Conservation (phyloP, 2,888 invertebrate species). For the Lysandra coridon region DNA sequence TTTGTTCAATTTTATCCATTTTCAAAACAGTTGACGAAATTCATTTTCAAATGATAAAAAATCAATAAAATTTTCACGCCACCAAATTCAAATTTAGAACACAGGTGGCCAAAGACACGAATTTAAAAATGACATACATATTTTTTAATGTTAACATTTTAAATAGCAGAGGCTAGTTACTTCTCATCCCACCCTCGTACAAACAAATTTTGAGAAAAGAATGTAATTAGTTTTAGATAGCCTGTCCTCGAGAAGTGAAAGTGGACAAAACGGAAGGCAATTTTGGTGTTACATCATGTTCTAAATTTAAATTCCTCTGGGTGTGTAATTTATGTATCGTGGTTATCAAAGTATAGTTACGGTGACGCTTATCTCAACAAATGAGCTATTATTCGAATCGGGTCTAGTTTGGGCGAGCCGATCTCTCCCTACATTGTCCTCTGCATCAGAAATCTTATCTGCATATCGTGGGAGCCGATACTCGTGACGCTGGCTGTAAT, state of each 20-base stretch:
- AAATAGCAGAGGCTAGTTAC: too few relatives aligned
- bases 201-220: background rate
- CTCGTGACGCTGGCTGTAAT: conserved; percentile 47
- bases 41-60: too few relatives aligned
- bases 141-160: too few relatives aligned
- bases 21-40: too few relatives aligned
- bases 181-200: background rate
- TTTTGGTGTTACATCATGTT: conserved; percentile 16
- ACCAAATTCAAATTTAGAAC: too few relatives aligned
- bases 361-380: conserved; percentile 73
- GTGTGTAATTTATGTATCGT: conserved; percentile 37
- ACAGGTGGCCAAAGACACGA: too few relatives aligned
- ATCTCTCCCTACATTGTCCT: conserved; percentile 74
- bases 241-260: background rate
- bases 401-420: conserved; percentile 57
- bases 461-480: conserved; percentile 69
- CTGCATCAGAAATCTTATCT: conserved; percentile 77
- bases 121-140: too few relatives aligned
- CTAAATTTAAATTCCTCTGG: conserved; percentile 25
- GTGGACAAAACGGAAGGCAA: background rate
- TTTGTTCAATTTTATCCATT: too few relatives aligned
- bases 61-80: too few relatives aligned
- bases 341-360: conserved; percentile 38
- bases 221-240: background rate
- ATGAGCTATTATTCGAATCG: conserved; percentile 64